Evolutionary conservation across 1,140 invertebrate species (phyloP).

Genomic region (Lordiphosa clarofinis): DNA sequence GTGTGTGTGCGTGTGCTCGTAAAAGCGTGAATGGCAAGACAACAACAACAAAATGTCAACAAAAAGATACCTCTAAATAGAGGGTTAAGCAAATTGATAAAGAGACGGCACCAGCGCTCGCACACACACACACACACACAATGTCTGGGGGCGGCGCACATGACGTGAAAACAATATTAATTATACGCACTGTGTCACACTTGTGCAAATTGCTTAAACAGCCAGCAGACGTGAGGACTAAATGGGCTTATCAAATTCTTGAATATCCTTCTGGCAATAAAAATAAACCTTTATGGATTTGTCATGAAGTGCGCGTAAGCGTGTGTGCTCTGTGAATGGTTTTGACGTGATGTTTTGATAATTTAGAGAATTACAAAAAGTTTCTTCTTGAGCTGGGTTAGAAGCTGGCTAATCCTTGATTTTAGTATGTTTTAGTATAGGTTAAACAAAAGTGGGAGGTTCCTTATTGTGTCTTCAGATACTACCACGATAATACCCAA

Average conservation of each 20-base stretch:
- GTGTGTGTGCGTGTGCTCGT: constrained; percentile 18
- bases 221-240: neutral
- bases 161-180: constrained; percentile 55
- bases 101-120: no score
- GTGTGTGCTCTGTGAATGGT: constrained; percentile 1
- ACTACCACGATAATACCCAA: no score
- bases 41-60: constrained; percentile 14
- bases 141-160: constrained; percentile 3
- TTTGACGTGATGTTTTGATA: neutral
- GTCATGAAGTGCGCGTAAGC: neutral
- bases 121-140: constrained; percentile 16
- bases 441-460: no score
- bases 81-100: constrained; percentile 55
- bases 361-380: neutral
- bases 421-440: no score
- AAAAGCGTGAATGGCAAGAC: constrained; percentile 16
- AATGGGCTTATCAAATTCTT: constrained; percentile 19
- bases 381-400: no score
- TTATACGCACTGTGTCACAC: constrained; percentile 59
- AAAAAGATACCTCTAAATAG: constrained; percentile 15
- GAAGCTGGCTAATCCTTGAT: no score
- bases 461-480: no score
- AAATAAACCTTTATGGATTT: constrained; percentile 33
- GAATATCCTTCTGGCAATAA: constrained; percentile 22
- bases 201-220: constrained; percentile 21